Conservation (phyloP, 2,113 vertebrate genomes). For the Origma solitaria region DNA sequence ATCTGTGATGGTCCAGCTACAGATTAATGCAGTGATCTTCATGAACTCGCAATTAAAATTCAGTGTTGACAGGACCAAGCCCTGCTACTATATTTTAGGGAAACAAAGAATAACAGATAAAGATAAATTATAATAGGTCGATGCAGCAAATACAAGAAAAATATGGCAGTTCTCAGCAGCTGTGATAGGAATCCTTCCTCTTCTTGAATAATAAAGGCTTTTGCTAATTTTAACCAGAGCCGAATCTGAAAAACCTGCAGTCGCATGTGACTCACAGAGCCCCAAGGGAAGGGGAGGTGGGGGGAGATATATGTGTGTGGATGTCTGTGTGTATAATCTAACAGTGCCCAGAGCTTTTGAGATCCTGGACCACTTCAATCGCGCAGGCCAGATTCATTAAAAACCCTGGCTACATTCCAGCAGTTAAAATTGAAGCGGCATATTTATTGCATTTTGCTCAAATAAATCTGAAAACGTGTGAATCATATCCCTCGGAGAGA, state of each 20-base stretch:
- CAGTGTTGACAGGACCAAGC: background rate
- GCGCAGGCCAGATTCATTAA: constrained; percentile 98
- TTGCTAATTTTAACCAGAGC: constrained; percentile 76
- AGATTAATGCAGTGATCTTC: constrained; percentile 18
- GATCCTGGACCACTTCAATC: constrained; percentile 83
- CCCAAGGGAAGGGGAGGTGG: constrained; percentile 66
- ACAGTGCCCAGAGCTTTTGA: constrained; percentile 77
- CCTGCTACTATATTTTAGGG: constrained; percentile 26
- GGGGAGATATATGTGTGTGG: constrained; percentile 10
- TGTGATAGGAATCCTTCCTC: constrained; percentile 60
- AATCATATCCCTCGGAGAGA: constrained; percentile 90
- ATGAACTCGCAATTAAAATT: constrained; percentile 36
- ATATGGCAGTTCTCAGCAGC: constrained; percentile 57
- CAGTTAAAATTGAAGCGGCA: constrained; percentile 95
- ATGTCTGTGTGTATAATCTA: constrained; percentile 67
- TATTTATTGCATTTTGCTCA: constrained; percentile 97
- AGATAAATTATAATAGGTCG: constrained; percentile 41
- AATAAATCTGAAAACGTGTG: constrained; percentile 98
- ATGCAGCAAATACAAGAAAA: constrained; percentile 36
- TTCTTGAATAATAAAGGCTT: constrained; percentile 68
- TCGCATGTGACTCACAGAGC: constrained; percentile 66
- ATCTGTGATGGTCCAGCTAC: background rate
- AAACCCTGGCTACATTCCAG: constrained; percentile 94
- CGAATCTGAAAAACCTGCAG: constrained; percentile 68
- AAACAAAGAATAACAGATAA: constrained; percentile 63